Percentiles rank a stretch among this genome's conserved stretches.
Conservation (phyloP, 2,888 invertebrate species). For the Laothoe populi region DNA sequence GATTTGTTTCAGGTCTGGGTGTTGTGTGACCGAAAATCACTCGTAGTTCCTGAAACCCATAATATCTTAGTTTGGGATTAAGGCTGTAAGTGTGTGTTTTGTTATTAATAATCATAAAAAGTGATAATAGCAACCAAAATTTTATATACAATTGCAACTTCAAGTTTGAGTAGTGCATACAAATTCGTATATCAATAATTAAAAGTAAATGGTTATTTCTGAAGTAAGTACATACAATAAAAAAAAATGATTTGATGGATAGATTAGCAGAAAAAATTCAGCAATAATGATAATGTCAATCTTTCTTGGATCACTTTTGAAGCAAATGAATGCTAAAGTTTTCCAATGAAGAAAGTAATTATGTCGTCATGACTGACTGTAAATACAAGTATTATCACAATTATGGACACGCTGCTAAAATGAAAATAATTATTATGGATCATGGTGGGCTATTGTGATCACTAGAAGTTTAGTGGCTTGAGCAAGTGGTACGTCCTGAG, state of each 20-base stretch:
- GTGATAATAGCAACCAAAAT: too few relatives aligned
- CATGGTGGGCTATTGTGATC: constrained; percentile 17
- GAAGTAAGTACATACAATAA: neutral
- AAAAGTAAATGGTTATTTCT: neutral
- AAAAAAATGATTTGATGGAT: neutral
- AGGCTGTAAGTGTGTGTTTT: too few relatives aligned
- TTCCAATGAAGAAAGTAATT: neutral
- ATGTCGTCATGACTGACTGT: neutral
- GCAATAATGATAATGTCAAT: neutral
- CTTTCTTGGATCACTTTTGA: neutral
- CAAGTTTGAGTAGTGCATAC: too few relatives aligned
- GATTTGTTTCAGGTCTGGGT: too few relatives aligned
- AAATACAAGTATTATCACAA: neutral
- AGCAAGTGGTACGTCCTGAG: constrained; percentile 34
- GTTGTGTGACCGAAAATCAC: too few relatives aligned
- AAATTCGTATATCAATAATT: too few relatives aligned
- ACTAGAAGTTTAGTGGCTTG: constrained; percentile 25
- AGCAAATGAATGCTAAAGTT: neutral
- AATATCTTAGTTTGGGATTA: too few relatives aligned
- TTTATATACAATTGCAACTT: too few relatives aligned
- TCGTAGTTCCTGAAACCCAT: too few relatives aligned
- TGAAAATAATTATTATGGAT: constrained; percentile 3
- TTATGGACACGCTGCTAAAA: neutral
- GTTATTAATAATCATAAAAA: too few relatives aligned
- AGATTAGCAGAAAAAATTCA: neutral